These are phyloP conservation scores for Tenthredo distinguenda DNA, from an alignment of 2,888 invertebrate genomes.

Conservation along the genomic window DNA sequence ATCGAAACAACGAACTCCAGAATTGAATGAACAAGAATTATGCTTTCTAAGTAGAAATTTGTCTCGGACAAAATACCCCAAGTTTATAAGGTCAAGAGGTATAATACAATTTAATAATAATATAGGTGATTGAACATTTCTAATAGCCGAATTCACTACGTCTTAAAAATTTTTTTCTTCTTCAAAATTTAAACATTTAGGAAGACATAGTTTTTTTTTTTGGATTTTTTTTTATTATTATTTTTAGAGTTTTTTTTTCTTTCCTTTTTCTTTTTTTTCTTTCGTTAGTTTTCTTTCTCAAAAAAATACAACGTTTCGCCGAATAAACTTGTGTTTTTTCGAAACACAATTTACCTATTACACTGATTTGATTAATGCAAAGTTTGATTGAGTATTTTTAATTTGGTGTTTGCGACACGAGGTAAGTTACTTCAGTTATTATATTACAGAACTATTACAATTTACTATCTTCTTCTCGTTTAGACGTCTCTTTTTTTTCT, in stretches of 20 bases:
- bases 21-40: conserved; percentile 11
- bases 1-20: conserved; percentile 18
- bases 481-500: not conserved
- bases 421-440: conserved; percentile 56
- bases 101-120: conserved; percentile 9
- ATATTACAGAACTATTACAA: conserved; percentile 44
- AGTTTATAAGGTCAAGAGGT: not conserved
- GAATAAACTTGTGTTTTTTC: not conserved
- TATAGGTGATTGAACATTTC: conserved; percentile 21
- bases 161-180: not conserved
- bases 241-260: not conserved
- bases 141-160: conserved; percentile 27
- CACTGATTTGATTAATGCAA: conserved; percentile 61
- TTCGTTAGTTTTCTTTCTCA: conserved; percentile 8
- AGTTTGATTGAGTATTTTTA: conserved; percentile 61
- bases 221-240: not conserved
- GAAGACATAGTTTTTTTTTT: conserved; percentile 42
- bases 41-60: conserved; percentile 20
- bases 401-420: conserved; percentile 62
- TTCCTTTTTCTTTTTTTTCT: not conserved
- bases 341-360: conserved; percentile 49
- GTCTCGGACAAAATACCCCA: conserved; percentile 6
- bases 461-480: conserved; percentile 28
- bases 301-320: conserved; percentile 14
- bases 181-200: conserved; percentile 39